A percentile compares a stretch with the other conserved stretches of the same genome.
Evolutionary conservation across 2,888 invertebrate genomes (phyloP).

Genomic region (Melitaea athalia): DNA sequence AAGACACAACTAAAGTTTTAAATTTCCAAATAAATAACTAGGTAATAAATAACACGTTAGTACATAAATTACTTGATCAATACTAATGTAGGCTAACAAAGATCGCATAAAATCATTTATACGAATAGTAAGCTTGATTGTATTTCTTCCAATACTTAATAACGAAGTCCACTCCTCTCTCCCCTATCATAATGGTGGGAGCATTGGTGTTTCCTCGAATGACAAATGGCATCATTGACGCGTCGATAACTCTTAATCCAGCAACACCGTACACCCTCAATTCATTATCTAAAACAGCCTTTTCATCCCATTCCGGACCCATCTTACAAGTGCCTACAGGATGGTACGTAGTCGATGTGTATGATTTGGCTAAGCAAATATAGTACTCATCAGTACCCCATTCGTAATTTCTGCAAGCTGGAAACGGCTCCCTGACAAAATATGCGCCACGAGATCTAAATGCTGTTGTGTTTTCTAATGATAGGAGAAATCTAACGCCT

Average conservation of each 20-base stretch:
- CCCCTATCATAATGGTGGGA: slow-evolving; percentile 64
- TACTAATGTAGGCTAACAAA: no score
- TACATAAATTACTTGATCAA: no score
- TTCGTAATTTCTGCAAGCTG: slow-evolving; percentile 79
- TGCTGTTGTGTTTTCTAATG: slow-evolving; percentile 80
- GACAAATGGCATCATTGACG: slow-evolving; percentile 90
- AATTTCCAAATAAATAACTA: no score
- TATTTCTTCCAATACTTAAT: slow-evolving; percentile 86
- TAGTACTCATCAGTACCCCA: slow-evolving; percentile 85
- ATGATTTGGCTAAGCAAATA: slow-evolving; percentile 82
- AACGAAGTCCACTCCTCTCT: slow-evolving; percentile 70
- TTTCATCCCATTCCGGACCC: slow-evolving; percentile 80
- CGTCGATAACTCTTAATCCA: slow-evolving; percentile 86
- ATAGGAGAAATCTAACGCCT: slow-evolving; percentile 81
- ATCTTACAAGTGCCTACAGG: slow-evolving; percentile 69
- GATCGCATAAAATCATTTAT: background rate
- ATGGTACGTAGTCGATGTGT: slow-evolving; percentile 78
- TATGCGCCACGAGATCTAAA: slow-evolving; percentile 81
- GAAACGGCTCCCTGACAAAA: slow-evolving; percentile 77
- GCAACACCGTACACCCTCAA: slow-evolving; percentile 84
- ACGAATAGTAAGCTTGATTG: slow-evolving; percentile 11
- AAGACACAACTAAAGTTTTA: no score
- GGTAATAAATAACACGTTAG: no score
- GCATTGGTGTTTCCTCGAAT: slow-evolving; percentile 91
- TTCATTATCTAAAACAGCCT: slow-evolving; percentile 86